Percentiles rank a stretch among this genome's conserved stretches.
These are phyloP conservation scores for Lophotis ruficrista DNA, from an alignment of 2,113 vertebrate species.

Conservation along the genomic window DNA sequence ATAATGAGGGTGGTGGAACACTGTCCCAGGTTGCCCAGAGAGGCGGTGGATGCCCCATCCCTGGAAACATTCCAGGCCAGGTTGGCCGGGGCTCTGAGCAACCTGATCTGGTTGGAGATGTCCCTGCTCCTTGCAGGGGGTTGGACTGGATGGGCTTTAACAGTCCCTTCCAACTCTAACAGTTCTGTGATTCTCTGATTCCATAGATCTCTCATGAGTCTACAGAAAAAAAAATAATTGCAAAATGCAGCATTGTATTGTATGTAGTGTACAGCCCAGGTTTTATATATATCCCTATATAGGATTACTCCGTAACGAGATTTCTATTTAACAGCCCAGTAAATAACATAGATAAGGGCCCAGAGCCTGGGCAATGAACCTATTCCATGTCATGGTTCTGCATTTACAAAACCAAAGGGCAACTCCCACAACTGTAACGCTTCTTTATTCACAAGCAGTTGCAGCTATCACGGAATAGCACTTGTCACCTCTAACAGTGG, in stretches of 20 bases:
- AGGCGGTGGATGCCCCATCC: too few relatives aligned
- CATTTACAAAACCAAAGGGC: neutral
- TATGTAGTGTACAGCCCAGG: fast-evolving
- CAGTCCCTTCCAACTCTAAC: too few relatives aligned
- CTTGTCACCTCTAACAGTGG: neutral
- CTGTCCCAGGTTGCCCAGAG: too few relatives aligned
- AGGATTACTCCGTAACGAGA: neutral
- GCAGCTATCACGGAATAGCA: neutral
- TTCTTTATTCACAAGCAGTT: neutral
- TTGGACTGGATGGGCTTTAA: too few relatives aligned
- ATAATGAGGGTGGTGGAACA: too few relatives aligned
- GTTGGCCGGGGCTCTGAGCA: too few relatives aligned
- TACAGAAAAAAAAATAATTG: neutral
- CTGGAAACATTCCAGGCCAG: too few relatives aligned
- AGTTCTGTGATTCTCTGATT: too few relatives aligned
- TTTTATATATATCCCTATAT: neutral
- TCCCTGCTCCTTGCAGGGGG: too few relatives aligned
- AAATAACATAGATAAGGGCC: neutral
- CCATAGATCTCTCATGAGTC: neutral
- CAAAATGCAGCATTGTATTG: neutral
- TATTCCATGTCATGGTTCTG: neutral
- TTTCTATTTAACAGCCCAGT: neutral
- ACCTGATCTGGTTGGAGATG: too few relatives aligned
- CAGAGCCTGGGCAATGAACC: neutral
- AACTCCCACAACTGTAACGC: neutral